Conservation (phyloP, 37 sponge, comb jelly and placozoan genomes). For the Mnemiopsis leidyi region DNA sequence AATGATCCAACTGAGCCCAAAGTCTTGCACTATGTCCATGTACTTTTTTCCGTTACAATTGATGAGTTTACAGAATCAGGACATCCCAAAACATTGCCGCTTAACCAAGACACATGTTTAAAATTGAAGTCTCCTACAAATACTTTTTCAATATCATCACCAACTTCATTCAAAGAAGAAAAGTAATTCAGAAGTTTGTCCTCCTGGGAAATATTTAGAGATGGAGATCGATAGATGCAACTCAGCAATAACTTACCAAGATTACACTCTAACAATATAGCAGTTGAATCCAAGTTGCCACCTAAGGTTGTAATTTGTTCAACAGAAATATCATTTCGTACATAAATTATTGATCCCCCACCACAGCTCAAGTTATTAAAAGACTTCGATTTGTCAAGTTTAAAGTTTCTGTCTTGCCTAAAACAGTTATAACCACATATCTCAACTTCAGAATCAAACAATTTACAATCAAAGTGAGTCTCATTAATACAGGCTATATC, state of each 20-base stretch:
- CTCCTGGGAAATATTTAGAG: background rate
- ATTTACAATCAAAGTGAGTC: background rate
- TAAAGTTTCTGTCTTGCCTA: background rate
- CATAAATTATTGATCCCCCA: slow-evolving; percentile 4
- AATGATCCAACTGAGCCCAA: too few relatives aligned
- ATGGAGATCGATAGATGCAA: background rate
- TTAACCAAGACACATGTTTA: background rate
- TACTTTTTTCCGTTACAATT: background rate
- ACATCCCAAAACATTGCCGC: background rate
- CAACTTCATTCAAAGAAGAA: background rate
- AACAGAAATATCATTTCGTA: background rate
- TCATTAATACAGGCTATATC: background rate
- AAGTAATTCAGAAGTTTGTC: background rate
- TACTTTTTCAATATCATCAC: background rate
- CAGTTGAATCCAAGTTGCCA: too few relatives aligned
- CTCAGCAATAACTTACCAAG: background rate
- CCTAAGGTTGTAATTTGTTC: too few relatives aligned
- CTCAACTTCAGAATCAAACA: background rate
- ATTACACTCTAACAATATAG: background rate
- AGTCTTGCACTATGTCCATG: too few relatives aligned
- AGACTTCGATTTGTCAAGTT: background rate
- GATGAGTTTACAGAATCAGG: background rate
- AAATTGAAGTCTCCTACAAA: too few relatives aligned
- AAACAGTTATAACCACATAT: background rate
- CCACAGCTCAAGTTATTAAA: background rate